Evolutionary conservation across 2,113 vertebrate genomes (phyloP).

Genomic region (Tragelaphus strepsiceros): DNA sequence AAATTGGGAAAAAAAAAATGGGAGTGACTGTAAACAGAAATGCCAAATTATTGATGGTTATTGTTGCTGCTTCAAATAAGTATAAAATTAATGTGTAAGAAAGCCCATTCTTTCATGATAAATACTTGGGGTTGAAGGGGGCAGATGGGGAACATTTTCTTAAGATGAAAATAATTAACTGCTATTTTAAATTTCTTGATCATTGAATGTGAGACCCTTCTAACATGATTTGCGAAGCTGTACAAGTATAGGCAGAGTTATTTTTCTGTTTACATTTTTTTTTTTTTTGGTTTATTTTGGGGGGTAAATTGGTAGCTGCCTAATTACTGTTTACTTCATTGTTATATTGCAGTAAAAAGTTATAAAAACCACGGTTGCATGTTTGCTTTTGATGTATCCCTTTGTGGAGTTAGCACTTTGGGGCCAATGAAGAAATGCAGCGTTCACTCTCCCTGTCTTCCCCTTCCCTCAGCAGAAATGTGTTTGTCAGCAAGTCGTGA

Average conservation of each 20-base stretch:
- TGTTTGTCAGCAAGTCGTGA: slow-evolving; percentile 65
- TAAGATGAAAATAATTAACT: slow-evolving; percentile 74
- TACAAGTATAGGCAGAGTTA: slow-evolving; percentile 72
- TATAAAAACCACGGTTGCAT: slow-evolving; percentile 84
- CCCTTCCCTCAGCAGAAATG: slow-evolving; percentile 49
- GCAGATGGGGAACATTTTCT: slow-evolving; percentile 68
- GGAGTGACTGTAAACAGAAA: slow-evolving; percentile 79
- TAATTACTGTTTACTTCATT: slow-evolving; percentile 82
- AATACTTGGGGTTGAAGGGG: slow-evolving; percentile 61
- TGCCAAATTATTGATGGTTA: slow-evolving; percentile 78
- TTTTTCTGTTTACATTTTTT: slow-evolving; percentile 73
- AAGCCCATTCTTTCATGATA: slow-evolving; percentile 74
- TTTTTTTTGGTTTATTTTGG: slow-evolving; percentile 52
- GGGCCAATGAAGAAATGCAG: slow-evolving; percentile 77
- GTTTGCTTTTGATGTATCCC: slow-evolving; percentile 87
- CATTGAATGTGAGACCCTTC: slow-evolving; percentile 73
- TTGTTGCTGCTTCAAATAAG: slow-evolving; percentile 80
- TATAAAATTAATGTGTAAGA: slow-evolving; percentile 73
- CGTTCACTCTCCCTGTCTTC: slow-evolving; percentile 52
- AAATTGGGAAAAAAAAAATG: slow-evolving; percentile 74
- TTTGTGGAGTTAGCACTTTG: slow-evolving; percentile 77
- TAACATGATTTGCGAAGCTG: slow-evolving; percentile 76
- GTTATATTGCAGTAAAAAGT: slow-evolving; percentile 84
- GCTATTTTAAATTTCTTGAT: slow-evolving; percentile 78
- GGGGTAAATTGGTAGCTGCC: slow-evolving; percentile 72